Evolutionary conservation across 2,113 vertebrate species (phyloP).

Genomic region (Otis tarda): DNA sequence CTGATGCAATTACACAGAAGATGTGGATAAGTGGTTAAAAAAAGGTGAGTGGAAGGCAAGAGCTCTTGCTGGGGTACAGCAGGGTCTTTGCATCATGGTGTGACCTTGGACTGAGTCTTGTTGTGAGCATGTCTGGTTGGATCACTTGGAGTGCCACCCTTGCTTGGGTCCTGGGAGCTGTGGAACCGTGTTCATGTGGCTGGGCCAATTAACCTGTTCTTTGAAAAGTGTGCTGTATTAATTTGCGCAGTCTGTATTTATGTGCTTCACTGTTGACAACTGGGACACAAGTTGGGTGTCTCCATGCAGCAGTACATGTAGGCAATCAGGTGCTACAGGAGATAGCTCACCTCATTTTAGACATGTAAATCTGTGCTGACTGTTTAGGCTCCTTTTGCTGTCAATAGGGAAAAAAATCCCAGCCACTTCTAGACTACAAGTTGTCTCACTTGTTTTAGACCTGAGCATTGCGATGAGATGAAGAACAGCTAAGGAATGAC

Average conservation of each 20-base stretch:
- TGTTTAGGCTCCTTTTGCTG: neutral
- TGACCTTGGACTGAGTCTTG: neutral
- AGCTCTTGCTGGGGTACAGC: neutral
- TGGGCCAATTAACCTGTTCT: neutral
- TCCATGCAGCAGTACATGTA: neutral
- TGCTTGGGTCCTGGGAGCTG: neutral
- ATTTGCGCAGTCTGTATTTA: neutral
- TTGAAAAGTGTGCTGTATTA: neutral
- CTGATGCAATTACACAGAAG: neutral
- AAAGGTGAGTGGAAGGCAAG: neutral
- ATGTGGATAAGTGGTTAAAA: neutral
- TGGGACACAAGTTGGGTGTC: neutral
- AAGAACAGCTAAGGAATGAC: neutral
- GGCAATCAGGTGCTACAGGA: neutral
- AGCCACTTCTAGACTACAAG: neutral
- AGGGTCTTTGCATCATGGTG: neutral
- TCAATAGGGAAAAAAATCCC: neutral
- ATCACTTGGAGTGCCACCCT: neutral
- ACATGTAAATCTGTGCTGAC: neutral
- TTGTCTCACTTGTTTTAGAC: neutral
- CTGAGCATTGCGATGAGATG: neutral
- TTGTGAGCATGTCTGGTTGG: neutral
- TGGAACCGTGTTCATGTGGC: accelerated
- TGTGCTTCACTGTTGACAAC: neutral
- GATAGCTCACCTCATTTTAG: neutral